A percentile compares a stretch with the other conserved stretches of the same genome.
Evolutionary conservation across 2,797 vertebrate genomes (phyloP).

Genomic region (Phrynocephalus forsythii): DNA sequence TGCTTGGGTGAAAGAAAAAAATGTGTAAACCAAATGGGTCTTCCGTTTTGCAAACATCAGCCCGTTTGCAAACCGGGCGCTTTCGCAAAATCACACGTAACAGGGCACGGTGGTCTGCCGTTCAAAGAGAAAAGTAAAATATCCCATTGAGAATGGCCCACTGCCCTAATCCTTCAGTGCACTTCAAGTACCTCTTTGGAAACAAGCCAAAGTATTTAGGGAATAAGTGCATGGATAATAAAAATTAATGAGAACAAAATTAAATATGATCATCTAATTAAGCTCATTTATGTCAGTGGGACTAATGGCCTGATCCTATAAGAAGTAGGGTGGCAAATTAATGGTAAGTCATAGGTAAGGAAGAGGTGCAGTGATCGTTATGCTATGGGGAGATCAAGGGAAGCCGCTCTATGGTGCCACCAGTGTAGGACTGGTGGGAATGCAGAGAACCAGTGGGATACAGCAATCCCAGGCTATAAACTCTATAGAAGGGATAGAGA

Average conservation of each 20-base stretch:
- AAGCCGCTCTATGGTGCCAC: neutral
- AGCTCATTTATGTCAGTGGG: neutral
- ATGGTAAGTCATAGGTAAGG: neutral
- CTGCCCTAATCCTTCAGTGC: neutral
- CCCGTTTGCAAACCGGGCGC: neutral
- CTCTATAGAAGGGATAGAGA: no score
- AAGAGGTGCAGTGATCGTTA: neutral
- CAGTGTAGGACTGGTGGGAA: no score
- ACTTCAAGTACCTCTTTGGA: slow-evolving; percentile 21
- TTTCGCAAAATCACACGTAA: neutral
- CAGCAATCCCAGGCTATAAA: no score
- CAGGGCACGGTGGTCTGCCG: no score
- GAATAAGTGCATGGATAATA: slow-evolving; percentile 20
- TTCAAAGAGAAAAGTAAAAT: neutral
- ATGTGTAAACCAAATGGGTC: neutral
- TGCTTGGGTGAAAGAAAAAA: neutral
- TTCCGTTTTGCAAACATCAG: neutral
- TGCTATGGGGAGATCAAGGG: neutral
- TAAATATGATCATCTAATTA: slow-evolving; percentile 26
- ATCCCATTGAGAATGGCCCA: neutral
- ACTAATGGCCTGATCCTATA: slow-evolving; percentile 1
- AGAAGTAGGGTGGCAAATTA: slow-evolving; percentile 2
- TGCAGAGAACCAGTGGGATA: no score
- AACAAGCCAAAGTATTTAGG: slow-evolving; percentile 11
- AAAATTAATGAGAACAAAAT: slow-evolving; percentile 23